Evolutionary conservation across 2,113 vertebrate species (phyloP), one percentile per base, ranked within the genome.

Genomic region (Peromyscus californicus): DNA sequence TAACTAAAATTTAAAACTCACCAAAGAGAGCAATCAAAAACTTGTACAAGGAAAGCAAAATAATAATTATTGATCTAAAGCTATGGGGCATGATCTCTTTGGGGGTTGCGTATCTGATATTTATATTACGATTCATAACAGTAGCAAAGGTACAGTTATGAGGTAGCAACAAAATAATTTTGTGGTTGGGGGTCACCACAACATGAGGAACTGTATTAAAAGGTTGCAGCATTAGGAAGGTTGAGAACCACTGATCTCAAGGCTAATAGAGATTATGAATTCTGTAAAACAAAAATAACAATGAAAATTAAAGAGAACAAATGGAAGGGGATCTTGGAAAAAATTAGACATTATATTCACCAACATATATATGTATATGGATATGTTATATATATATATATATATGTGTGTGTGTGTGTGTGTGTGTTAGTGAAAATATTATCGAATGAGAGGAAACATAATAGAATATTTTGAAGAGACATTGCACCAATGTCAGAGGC

Each of bases 1-100:
- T 59, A 51, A 67, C 42, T 93, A n/a, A 91, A 91, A 69, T 89
- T 74, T 76, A 93, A 87, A 70, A 80, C 24, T 70, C 26, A 88
- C 11, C 76, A 39, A 45, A 70, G 26, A 48, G n/a, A 65, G 72
- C 7, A 89, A 91, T 33, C 39, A 7, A 85, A 85, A 13, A 82
- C 78, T 48, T 74, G 45, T 94, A 89, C 42, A 84, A 45, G n/a
- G 1, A 85, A 26, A 89, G 69, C 57, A 91, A 91, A 89, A 11
- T 83, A 54, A n/a, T 74, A 78, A 48, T 31, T 86, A 86, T 48
- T 86, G 61, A 61, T 69, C 15, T 57, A 69, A 57, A 61, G 5
- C 26, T 59, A n/a, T 83, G 54, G 3, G 54, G n/a, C 24, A 0
- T 36, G 33, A 61, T 24, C 36, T 13, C 12, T 61, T 61, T 61